Percentiles rank a stretch among this genome's conserved stretches.
Conservation (phyloP, 2,113 vertebrate genomes). For the Scartelaos histophorus region DNA sequence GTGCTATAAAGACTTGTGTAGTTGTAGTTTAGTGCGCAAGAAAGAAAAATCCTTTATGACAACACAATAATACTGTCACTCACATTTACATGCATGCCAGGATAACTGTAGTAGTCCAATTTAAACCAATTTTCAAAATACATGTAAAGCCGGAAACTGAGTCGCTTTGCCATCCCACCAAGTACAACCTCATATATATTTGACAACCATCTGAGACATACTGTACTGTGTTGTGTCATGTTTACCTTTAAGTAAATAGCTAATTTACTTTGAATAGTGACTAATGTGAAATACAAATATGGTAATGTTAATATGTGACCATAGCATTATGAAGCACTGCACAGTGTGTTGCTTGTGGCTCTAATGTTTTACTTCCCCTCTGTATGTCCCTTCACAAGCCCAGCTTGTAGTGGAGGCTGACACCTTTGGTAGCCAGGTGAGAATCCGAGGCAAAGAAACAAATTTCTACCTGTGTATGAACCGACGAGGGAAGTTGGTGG, state of each 20-base stretch:
- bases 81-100: too few relatives aligned
- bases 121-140: too few relatives aligned
- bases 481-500: constrained; percentile 80
- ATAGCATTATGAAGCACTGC: background rate
- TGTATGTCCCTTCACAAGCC: constrained; percentile 82
- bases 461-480: constrained; percentile 85
- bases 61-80: constrained; percentile 38
- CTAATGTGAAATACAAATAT: background rate
- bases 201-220: constrained; percentile 59
- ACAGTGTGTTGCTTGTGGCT: constrained; percentile 34
- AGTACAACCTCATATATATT: constrained; percentile 57
- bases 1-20: constrained; percentile 33
- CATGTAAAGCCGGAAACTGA: too few relatives aligned
- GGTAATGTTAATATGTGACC: background rate
- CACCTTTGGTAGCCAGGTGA: constrained; percentile 84
- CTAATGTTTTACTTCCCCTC: constrained; percentile 75
- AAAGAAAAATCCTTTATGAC: constrained; percentile 43
- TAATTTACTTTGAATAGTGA: constrained; percentile 16
- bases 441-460: constrained; percentile 83
- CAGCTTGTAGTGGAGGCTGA: constrained; percentile 85
- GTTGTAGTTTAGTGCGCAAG: constrained; percentile 42
- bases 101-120: too few relatives aligned
- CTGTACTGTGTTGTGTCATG: constrained; percentile 25
- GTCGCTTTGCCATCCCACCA: too few relatives aligned
- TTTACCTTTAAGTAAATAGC: background rate